Evolutionary conservation across 2,888 invertebrate genomes (phyloP).

Genomic region (Drosophila melanosoma): DNA sequence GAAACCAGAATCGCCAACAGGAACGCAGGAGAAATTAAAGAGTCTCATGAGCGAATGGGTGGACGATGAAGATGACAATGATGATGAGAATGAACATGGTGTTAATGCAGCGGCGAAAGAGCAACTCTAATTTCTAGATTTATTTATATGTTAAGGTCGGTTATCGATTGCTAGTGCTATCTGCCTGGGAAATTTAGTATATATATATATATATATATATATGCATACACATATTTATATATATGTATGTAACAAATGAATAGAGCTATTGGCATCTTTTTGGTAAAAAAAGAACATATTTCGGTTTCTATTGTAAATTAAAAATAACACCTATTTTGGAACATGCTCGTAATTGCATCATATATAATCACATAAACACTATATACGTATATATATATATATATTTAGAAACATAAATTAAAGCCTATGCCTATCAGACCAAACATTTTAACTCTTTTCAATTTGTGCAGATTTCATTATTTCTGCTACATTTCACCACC

Average conservation of each 20-base stretch:
- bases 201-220: constrained; percentile 21
- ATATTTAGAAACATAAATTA: constrained; percentile 7
- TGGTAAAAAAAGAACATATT: constrained; percentile 36
- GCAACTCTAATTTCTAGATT: constrained; percentile 81
- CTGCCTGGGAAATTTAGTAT: constrained; percentile 22
- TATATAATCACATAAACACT: constrained; percentile 19
- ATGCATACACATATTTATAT: constrained; percentile 19
- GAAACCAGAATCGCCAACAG: constrained; percentile 35
- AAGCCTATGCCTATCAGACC: constrained; percentile 33
- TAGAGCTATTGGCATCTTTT: constrained; percentile 15
- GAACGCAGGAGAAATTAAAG: constrained; percentile 78
- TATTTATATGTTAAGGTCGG: constrained; percentile 80
- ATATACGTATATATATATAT: constrained; percentile 22
- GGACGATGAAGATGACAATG: constrained; percentile 83
- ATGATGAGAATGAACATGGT: constrained; percentile 75
- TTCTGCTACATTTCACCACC: constrained; percentile 47
- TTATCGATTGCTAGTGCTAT: constrained; percentile 39
- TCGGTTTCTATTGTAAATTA: constrained; percentile 76
- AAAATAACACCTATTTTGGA: constrained; percentile 24
- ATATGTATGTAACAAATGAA: constrained; percentile 19
- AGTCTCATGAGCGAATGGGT: constrained; percentile 85
- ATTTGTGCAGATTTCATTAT: constrained; percentile 21
- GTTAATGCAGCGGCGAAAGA: constrained; percentile 72
- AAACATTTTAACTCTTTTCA: constrained; percentile 25
- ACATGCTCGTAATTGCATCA: constrained; percentile 17